Base-by-base conservation (phyloP, 92 coral and sea anemone species). In the Blastomussa wellsi region DNA sequence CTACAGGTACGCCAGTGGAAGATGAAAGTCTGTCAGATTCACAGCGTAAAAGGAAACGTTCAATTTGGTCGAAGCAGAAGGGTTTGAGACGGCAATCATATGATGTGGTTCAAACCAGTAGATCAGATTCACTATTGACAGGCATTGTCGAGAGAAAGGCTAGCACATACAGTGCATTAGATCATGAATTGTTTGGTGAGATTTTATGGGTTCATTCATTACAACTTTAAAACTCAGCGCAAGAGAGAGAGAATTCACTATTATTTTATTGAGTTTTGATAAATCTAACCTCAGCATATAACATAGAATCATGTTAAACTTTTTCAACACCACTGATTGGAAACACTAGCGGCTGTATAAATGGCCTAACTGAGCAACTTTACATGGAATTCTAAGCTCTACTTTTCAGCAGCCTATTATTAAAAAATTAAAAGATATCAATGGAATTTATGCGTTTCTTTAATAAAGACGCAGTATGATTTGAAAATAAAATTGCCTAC, bases 101-200 rank as follows among this genome's bases (percentile, higher is more conserved):
- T 75, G 88, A 85, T 22, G 88, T 77, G 29, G 49, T 44, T 3
- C 75, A 28, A 35, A 22, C 44, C 74, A 49, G 33, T 77, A 85
- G 66, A 77, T 66, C 88, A 22, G 88, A 85, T 9, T 76, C 83
- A 15, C 73, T 35, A 10, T n/a, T 85, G 77, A 31, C 83, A 38
- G 72, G 77, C 67, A 77, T 28, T 77, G 1, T 31, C 36, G 62
- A 55, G 41, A 77, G 88, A 67, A 77, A 85, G 51, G 37, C 78
- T 68, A 85, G 88, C 88, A 78, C 78, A 33, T 68, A 71, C 83
- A 85, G 84, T 28, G 79, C 79, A 11, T 70, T 89, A 67, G 88
- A 77, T 28, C 70, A 75, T 32, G 80, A 84, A 38, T 89, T 86
- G 55, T 76, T 89, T 48, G 92, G 92, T 89, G 88, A 86, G 90